These are phyloP conservation scores for Pyxicephalus adspersus DNA, from an alignment of 2,113 vertebrate genomes.

Conservation along the genomic window DNA sequence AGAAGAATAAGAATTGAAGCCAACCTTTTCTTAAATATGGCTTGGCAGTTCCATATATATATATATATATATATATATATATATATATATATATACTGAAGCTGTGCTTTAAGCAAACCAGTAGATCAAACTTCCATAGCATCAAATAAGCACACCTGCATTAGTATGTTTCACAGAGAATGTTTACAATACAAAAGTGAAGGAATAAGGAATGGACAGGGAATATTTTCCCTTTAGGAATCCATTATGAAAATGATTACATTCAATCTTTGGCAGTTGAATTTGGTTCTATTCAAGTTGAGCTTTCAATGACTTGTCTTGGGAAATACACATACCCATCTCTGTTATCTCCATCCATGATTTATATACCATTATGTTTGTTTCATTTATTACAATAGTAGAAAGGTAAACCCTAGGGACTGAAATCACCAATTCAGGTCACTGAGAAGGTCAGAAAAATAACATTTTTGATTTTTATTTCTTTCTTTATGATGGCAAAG, in stretches of 20 bases:
- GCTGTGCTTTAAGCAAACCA: too few relatives aligned
- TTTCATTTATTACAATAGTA: conserved; percentile 51
- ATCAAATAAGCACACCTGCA: too few relatives aligned
- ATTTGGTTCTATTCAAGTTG: conserved; percentile 11
- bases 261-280: conserved; percentile 25
- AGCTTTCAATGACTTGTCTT: conserved; percentile 26
- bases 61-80: too few relatives aligned
- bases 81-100: too few relatives aligned
- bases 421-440: conserved; percentile 48
- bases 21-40: too few relatives aligned
- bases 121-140: too few relatives aligned
- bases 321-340: conserved; percentile 36
- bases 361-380: conserved; percentile 40
- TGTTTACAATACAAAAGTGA: neutral
- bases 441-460: conserved; percentile 42
- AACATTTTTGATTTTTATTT: conserved; percentile 50
- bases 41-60: too few relatives aligned
- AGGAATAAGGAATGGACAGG: neutral
- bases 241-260: conserved; percentile 30
- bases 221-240: conserved; percentile 7
- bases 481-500: conserved; percentile 17
- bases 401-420: conserved; percentile 43
- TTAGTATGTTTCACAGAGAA: too few relatives aligned
- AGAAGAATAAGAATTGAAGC: too few relatives aligned
- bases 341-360: conserved; percentile 28